Evolutionary conservation across 1,140 invertebrate species (phyloP).

Genomic region (Chelonus insularis): DNA sequence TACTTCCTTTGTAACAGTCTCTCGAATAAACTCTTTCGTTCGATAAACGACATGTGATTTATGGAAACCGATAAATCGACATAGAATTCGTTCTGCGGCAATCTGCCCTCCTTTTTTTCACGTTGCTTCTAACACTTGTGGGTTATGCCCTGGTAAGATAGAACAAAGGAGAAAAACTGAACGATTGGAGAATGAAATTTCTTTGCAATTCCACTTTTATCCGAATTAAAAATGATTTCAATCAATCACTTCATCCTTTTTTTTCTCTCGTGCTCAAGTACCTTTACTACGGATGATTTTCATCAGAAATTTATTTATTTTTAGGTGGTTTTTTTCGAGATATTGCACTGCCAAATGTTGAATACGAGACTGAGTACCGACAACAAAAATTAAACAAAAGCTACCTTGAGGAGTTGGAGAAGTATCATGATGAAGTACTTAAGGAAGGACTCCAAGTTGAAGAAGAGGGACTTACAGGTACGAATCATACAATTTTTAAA

Average conservation of each 20-base stretch:
- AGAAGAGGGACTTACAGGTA: slow-evolving; percentile 75
- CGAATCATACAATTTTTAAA: slow-evolving; percentile 22
- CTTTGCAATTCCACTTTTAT: not conserved
- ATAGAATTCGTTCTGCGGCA: slow-evolving; percentile 9
- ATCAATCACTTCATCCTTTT: too few relatives aligned
- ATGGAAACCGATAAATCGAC: slow-evolving; percentile 32
- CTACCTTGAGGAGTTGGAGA: slow-evolving; percentile 73
- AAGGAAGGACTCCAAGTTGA: slow-evolving; percentile 79
- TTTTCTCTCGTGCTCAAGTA: too few relatives aligned
- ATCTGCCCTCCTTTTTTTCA: not conserved
- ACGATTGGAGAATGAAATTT: not conserved
- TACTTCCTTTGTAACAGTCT: slow-evolving; percentile 29
- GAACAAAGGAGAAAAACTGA: not conserved
- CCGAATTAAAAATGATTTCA: not conserved
- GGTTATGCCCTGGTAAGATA: slow-evolving; percentile 5
- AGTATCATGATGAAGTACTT: slow-evolving; percentile 76
- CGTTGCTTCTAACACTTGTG: not conserved
- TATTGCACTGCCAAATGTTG: slow-evolving; percentile 73
- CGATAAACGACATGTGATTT: slow-evolving; percentile 35
- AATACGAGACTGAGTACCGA: slow-evolving; percentile 62
- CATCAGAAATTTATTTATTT: slow-evolving; percentile 38
- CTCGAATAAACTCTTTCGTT: slow-evolving; percentile 29
- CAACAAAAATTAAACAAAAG: slow-evolving; percentile 66
- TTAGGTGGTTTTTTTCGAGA: slow-evolving; percentile 79
- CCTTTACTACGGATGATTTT: too few relatives aligned